Conservation (phyloP, 2,888 invertebrate species). For the Acrobasis consociella region DNA sequence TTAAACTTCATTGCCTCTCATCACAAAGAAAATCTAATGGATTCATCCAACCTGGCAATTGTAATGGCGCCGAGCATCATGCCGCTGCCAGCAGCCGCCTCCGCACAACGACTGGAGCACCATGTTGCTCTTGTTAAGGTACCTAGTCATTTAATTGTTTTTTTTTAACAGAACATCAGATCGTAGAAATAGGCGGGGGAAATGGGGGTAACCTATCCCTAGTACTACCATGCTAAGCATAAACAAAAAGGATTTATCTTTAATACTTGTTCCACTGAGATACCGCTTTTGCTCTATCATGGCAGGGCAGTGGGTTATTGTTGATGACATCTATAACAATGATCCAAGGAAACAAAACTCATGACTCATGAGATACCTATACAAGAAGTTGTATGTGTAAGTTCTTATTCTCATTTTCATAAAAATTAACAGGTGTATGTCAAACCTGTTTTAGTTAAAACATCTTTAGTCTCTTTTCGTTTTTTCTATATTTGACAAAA, state of each 20-base stretch:
- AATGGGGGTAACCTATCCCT: too few relatives aligned
- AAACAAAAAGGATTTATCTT: too few relatives aligned
- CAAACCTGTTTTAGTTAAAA: too few relatives aligned
- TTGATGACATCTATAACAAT: background rate
- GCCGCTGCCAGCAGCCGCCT: constrained; percentile 88
- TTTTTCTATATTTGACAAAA: too few relatives aligned
- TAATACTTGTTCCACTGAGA: too few relatives aligned
- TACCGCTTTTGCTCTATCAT: too few relatives aligned
- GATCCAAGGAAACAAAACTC: background rate
- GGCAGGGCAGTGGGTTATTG: background rate
- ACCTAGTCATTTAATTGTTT: background rate
- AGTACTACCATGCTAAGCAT: too few relatives aligned
- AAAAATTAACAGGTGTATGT: too few relatives aligned
- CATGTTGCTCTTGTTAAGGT: constrained; percentile 89
- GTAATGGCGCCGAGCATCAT: constrained; percentile 94
- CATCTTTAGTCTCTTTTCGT: too few relatives aligned
- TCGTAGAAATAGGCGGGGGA: background rate
- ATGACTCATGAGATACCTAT: too few relatives aligned
- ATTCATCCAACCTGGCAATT: constrained; percentile 90
- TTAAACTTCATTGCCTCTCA: constrained; percentile 86
- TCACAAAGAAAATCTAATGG: constrained; percentile 91
- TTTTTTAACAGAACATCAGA: background rate
- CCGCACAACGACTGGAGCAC: constrained; percentile 84
- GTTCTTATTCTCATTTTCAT: too few relatives aligned
- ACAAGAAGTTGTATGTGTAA: too few relatives aligned